Evolutionary conservation across 2,888 invertebrate genomes (phyloP), one percentile per base, ranked within the genome.

Genomic region (Allolobophora icterica): DNA sequence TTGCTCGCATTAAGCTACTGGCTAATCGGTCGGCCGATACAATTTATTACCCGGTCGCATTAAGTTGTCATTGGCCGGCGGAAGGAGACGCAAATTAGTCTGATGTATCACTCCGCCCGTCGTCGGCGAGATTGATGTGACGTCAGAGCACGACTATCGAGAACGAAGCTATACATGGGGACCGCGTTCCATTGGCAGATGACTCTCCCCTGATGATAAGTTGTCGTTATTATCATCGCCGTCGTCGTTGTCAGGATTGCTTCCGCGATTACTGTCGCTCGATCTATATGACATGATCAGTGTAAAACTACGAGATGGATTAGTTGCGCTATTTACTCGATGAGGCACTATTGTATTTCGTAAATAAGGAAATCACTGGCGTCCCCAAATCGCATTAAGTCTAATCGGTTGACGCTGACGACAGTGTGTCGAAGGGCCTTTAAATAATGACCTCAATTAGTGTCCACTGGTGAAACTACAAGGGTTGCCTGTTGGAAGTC

Each of bases 11-110:
- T 71, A 71, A 71, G 71, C 71, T 13, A 71, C 71, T 71, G 71
- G 71, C 8, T 71, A 71, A 71, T 71, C 71, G 71, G 30, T 71
- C n/a, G 71, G 71, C 30, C 38, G 87, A 87, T 35, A 24, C 87
- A 38, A 87, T 87, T 35, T 87, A 87, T 87, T 87, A 87, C 38
- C 87, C 13, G 71, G 38, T 87, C 35, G 87, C 87, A 87, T 87
- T 87, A 87, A 87, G 87, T 87, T 87, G 87, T 87, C 87, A 87
- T 87, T 87, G 87, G 35, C 87, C 35, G 38, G 35, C 87, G 87
- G 87, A 87, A 35, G 87, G 87, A 34, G 35, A 87, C 87, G 87
- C 87, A 87, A 87, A 87, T 87, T 87, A 87, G 87, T 87, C 87
- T 87, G 87, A 87, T 87, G 87, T 87, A 87, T 87, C 87, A 87